Evolutionary conservation across 2,888 invertebrate genomes (phyloP).

Genomic region (Arrhopalites spinosus): DNA sequence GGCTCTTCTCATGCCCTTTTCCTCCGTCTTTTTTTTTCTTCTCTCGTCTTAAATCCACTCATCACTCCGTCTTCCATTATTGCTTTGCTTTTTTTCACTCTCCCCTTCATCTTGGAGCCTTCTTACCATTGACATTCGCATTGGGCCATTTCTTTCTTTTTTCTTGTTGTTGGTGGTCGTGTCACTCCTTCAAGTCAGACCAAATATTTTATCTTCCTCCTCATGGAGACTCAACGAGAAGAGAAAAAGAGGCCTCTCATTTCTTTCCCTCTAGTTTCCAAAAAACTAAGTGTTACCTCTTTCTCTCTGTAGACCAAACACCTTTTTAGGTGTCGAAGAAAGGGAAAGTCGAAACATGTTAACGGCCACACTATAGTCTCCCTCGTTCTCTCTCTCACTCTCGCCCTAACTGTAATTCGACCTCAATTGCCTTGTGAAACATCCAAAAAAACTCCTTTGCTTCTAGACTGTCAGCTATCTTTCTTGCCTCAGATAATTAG

Average conservation of each 20-base stretch:
- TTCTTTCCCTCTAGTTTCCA: background rate
- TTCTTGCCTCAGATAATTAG: conserved; percentile 52
- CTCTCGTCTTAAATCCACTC: conserved; percentile 14
- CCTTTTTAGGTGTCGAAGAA: background rate
- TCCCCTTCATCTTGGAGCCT: background rate
- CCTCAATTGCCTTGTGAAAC: conserved; percentile 42
- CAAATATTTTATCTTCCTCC: conserved; percentile 10
- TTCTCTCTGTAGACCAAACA: background rate
- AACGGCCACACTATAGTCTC: background rate
- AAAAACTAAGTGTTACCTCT: background rate
- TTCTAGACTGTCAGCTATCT: conserved; percentile 48
- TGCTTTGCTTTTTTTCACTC: conserved; percentile 6
- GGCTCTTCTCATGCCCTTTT: conserved; percentile 26
- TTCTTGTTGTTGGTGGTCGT: background rate
- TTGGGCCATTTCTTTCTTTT: background rate
- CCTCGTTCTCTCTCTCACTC: background rate
- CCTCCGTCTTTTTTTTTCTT: too few relatives aligned
- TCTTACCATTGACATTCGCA: background rate
- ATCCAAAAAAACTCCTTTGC: conserved; percentile 10
- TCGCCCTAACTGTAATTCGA: conserved; percentile 40
- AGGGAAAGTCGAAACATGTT: conserved; percentile 10
- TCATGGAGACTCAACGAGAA: background rate
- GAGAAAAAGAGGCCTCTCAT: background rate
- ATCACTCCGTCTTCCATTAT: background rate
- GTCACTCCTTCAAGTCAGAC: conserved; percentile 1